Percentiles rank a stretch among this genome's conserved stretches.
Evolutionary conservation across 2,797 vertebrate genomes (phyloP).

Genomic region (Eulemur coronatus): DNA sequence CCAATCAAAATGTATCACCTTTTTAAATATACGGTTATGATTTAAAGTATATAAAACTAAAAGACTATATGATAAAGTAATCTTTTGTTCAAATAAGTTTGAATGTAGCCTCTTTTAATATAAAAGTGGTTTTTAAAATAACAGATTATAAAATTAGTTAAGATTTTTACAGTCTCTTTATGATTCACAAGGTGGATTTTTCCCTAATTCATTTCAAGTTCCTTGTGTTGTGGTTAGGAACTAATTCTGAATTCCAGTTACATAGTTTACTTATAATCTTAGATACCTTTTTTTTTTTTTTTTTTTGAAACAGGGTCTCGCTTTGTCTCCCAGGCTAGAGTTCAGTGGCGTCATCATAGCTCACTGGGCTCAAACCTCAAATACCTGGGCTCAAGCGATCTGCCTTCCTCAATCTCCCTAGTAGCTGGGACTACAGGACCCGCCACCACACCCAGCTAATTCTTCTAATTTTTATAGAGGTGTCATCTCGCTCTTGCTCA

Average conservation of each 20-base stretch:
- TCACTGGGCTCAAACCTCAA: background rate
- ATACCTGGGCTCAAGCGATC: background rate
- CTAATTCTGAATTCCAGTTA: slow-evolving; percentile 13
- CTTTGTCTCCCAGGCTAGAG: background rate
- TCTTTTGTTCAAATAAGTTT: background rate
- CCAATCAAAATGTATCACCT: background rate
- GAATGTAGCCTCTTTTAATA: background rate
- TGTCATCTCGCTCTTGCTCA: background rate
- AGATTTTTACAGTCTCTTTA: background rate
- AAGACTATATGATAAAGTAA: background rate
- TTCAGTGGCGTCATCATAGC: background rate
- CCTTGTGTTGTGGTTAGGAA: background rate
- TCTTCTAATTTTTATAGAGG: background rate
- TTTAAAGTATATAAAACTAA: slow-evolving; percentile 5
- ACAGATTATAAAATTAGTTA: background rate
- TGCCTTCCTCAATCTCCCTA: background rate
- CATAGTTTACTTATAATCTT: background rate
- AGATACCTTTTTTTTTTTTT: background rate
- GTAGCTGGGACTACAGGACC: background rate
- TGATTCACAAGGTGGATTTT: background rate
- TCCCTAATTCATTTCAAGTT: background rate
- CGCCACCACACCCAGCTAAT: background rate
- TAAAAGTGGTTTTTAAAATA: background rate
- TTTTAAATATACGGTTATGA: background rate
- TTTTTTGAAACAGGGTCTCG: background rate